Evolutionary conservation across 2,888 invertebrate species (phyloP).

Genomic region (Sepioteuthis lessoniana): DNA sequence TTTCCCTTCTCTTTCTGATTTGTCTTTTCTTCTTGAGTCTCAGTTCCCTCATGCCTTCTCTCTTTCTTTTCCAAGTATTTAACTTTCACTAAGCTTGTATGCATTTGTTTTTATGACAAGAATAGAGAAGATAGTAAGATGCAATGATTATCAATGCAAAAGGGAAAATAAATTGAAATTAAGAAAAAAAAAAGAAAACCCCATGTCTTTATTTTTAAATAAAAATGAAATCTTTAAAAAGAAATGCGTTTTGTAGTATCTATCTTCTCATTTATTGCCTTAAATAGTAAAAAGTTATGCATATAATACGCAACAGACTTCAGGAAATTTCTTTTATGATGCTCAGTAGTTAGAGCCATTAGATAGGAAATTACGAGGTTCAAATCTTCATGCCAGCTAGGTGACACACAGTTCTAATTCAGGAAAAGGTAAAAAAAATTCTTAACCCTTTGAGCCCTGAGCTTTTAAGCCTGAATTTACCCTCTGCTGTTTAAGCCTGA

Average conservation of each 20-base stretch:
- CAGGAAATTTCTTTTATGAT: neutral
- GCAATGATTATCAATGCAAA: neutral
- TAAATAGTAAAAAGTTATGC: neutral
- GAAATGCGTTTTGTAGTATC: neutral
- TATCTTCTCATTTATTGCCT: slow-evolving; percentile 33
- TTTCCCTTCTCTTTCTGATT: neutral
- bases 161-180: neutral
- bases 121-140: neutral
- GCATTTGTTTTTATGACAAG: neutral
- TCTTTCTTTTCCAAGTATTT: neutral
- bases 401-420: neutral
- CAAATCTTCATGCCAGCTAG: neutral
- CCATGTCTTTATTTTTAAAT: neutral
- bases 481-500: no score
- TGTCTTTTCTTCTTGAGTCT: neutral
- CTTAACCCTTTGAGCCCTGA: no score
- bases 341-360: neutral
- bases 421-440: neutral
- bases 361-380: neutral
- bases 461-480: no score
- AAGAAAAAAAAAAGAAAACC: no score
- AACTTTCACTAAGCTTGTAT: neutral
- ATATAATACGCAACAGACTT: no score
- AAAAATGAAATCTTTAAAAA: neutral
- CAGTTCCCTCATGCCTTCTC: neutral